Evolutionary conservation across 2,113 vertebrate genomes (phyloP).

Genomic region (Lipophrys pholis): DNA sequence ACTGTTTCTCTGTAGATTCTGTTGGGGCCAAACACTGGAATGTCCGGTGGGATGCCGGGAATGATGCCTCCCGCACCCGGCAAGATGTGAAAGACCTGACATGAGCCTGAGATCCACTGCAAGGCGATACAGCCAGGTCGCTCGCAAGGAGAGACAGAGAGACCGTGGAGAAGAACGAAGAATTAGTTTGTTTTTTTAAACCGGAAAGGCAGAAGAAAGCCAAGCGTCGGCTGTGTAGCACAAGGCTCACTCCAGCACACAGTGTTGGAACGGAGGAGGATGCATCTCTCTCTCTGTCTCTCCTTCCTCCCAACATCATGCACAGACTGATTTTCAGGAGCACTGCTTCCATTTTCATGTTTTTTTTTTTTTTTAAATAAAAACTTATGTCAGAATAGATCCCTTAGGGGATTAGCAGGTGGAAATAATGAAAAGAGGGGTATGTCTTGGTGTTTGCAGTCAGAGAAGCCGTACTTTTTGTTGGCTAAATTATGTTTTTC

Average conservation of each 20-base stretch:
- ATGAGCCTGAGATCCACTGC: conserved; percentile 54
- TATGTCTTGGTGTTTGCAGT: conserved; percentile 51
- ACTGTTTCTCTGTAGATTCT: conserved; percentile 86
- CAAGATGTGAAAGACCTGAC: conserved; percentile 87
- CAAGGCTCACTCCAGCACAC: conserved; percentile 19
- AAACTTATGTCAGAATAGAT: conserved; percentile 43
- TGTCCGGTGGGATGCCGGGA: conserved; percentile 93
- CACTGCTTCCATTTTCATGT: conserved; percentile 51
- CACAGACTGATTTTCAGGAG: conserved; percentile 72
- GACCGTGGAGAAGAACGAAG: conserved; percentile 45
- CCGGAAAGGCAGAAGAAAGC: neutral
- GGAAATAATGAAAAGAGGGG: conserved; percentile 25
- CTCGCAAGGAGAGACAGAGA: conserved; percentile 59
- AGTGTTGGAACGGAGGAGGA: conserved; percentile 29
- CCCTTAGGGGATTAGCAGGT: conserved; percentile 30
- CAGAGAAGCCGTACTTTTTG: conserved; percentile 10
- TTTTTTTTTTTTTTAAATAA: conserved; percentile 40
- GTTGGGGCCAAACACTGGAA: conserved; percentile 94
- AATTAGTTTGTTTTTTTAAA: conserved; percentile 20
- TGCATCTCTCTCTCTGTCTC: conserved; percentile 67
- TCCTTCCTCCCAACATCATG: conserved; percentile 64
- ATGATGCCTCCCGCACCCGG: conserved; percentile 91
- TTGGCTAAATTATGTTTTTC: neutral
- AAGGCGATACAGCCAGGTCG: conserved; percentile 17
- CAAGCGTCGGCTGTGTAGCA: conserved; percentile 27